A percentile compares a stretch with the other conserved stretches of the same genome.
Evolutionary conservation across 1,140 invertebrate genomes (phyloP).

Genomic region (Drosophila yakuba): DNA sequence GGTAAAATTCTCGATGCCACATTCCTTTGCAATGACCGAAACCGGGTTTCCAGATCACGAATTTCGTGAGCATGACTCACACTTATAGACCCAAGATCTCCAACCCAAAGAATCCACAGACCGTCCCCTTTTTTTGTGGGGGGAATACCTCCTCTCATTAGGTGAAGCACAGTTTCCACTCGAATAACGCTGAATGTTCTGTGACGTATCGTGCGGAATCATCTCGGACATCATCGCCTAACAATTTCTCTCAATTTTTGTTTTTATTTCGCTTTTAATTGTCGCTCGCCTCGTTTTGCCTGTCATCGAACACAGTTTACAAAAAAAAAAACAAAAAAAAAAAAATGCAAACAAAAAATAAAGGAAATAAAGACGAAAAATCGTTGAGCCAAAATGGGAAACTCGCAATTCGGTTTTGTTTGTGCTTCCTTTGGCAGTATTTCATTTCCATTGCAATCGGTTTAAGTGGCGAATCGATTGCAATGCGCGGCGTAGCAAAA

Average conservation of each 20-base stretch:
- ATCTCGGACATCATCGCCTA: slow-evolving; percentile 55
- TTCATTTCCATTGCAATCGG: slow-evolving; percentile 17
- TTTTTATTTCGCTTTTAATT: slow-evolving; percentile 71
- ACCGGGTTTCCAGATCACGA: slow-evolving; percentile 15
- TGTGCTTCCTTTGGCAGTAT: slow-evolving; percentile 40
- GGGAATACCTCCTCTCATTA: slow-evolving; percentile 51
- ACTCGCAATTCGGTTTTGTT: slow-evolving; percentile 45
- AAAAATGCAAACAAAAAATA: not conserved
- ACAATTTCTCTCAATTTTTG: slow-evolving; percentile 40
- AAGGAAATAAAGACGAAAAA: slow-evolving; percentile 10
- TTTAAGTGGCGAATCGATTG: slow-evolving; percentile 29
- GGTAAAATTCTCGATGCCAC: not conserved
- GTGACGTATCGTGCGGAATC: slow-evolving; percentile 72
- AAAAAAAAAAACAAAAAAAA: slow-evolving; percentile 11
- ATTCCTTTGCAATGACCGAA: slow-evolving; percentile 25
- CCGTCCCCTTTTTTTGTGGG: not conserved
- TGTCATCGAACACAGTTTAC: slow-evolving; percentile 63
- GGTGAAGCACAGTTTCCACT: slow-evolving; percentile 69
- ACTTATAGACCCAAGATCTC: slow-evolving; percentile 15
- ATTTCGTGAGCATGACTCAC: slow-evolving; percentile 16
- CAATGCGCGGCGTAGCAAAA: slow-evolving; percentile 1
- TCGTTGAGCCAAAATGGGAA: slow-evolving; percentile 50
- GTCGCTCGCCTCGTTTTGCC: slow-evolving; percentile 70
- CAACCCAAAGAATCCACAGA: not conserved
- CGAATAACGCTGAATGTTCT: slow-evolving; percentile 74